Base-by-base conservation (phyloP, 2,113 vertebrate species). In the Dipodomys stephensi region DNA sequence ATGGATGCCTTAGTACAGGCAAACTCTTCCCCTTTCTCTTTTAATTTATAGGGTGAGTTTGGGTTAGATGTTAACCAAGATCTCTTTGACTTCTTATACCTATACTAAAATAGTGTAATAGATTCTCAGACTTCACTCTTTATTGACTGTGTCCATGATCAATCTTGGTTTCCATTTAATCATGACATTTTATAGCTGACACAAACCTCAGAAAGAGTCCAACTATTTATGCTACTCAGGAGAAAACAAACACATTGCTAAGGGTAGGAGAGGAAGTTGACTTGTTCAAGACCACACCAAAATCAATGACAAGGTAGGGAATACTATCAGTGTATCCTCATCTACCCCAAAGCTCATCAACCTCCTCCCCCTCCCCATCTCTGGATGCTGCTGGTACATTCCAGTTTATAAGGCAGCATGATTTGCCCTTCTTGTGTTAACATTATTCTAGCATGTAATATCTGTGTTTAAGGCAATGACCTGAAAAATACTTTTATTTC, bases 401-500 rank as follows among this genome's bases (percentile, higher is more conserved):
- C 86, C 49, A 35, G 87, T 73, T 77, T 19, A 7, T 25, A 76
- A 79, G 65, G 72, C 81, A 39, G 23, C 44, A 57, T 7, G 7
- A 72, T 97, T 97, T 96, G 93, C 96, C 97, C 90, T 32, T 86
- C 95, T 91, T 60, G 57, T 93, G 46, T 93, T 83, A 97, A 97
- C 94, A 62, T 94, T 88, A 76, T 28, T 86, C 78, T 90, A 96
- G 87, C 95, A 88, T 97, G 53, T 96, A 97, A 97, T 96, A 87
- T 90, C 92, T 77, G 87, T 72, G 77, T 95, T 97, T 86, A 97
- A 96, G 90, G 95, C 97, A 96, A 91, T 95, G 96, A 97, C 96
- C 97, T 97, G 96, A 97, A 93, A 97, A 98, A 97, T 71, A 95
- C 79, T 93, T 97, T 97, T 96, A 83, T 97, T 96, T 96, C 96